phyloP scores from a whole-genome alignment of 2,888 invertebrate genomes.

The Helicoverpa assulta region DNA sequence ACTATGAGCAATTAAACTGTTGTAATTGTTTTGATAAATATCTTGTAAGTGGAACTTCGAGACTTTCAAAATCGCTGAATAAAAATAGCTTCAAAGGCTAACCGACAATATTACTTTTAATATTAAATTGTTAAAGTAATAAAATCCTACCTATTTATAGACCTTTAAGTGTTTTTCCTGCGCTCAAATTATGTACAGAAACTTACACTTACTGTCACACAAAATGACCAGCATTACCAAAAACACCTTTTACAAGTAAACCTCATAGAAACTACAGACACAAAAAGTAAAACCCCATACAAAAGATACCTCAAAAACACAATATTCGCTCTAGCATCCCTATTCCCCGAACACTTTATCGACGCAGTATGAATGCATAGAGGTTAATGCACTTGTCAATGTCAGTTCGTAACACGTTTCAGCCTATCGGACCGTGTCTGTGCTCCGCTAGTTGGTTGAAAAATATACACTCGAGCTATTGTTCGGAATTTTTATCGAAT shows the following conservation, averaged over 20 bases:
- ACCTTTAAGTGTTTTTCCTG: not conserved
- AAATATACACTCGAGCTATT: constrained; percentile 59
- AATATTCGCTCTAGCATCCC: constrained; percentile 39
- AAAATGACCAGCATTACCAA: not conserved
- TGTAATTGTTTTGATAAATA: constrained; percentile 4
- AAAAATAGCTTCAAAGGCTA: not conserved
- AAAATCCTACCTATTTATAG: not conserved
- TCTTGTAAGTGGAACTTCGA: not conserved
- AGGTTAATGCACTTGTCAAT: constrained; percentile 70
- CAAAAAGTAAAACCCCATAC: constrained; percentile 1
- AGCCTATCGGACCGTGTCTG: constrained; percentile 60
- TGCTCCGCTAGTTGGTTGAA: constrained; percentile 55
- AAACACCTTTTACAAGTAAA: not conserved
- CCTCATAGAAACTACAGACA: constrained; percentile 6
- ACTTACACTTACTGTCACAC: not conserved
- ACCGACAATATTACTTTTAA: not conserved
- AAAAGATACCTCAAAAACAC: constrained; percentile 37
- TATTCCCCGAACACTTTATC: constrained; percentile 51
- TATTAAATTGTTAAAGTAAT: not conserved
- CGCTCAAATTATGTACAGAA: too few species aligned
- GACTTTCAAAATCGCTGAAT: not conserved
- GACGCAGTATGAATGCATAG: constrained; percentile 57
- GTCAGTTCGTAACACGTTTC: constrained; percentile 63
- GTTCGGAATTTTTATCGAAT: constrained; percentile 56
- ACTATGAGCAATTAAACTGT: constrained; percentile 12